Evolutionary conservation across 2,888 invertebrate species (phyloP).

Genomic region (Calliscelio sp.): DNA sequence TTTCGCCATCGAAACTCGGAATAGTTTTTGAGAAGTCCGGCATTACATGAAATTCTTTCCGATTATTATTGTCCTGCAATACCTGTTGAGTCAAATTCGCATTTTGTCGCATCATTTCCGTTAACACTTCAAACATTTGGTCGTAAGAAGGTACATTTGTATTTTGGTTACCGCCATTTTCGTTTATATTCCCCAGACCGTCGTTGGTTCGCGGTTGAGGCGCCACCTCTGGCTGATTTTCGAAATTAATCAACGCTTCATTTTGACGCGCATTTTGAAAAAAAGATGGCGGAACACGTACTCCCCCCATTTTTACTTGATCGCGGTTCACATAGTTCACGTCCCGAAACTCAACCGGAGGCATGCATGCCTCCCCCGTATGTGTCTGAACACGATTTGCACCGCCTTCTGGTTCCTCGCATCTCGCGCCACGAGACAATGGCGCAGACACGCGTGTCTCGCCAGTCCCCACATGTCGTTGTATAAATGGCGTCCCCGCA

Average conservation of each 20-base stretch:
- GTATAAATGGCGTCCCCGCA: too few species aligned
- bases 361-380: too few species aligned
- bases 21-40: slow-evolving; percentile 39
- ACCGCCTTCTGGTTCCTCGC: too few species aligned
- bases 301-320: not conserved
- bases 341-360: too few species aligned
- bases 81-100: slow-evolving; percentile 18
- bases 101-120: slow-evolving; percentile 27
- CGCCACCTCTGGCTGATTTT: not conserved
- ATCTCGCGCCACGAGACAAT: too few species aligned
- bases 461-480: too few species aligned
- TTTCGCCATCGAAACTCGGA: slow-evolving; percentile 34
- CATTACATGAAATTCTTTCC: slow-evolving; percentile 21
- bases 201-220: not conserved
- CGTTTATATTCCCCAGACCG: too few species aligned
- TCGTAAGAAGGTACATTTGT: not conserved
- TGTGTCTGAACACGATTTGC: too few species aligned
- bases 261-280: not conserved
- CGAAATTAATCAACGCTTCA: not conserved
- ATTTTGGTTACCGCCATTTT: not conserved
- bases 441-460: too few species aligned
- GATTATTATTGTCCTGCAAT: not conserved
- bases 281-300: not conserved
- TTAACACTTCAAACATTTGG: not conserved
- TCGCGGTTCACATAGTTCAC: too few species aligned